Base-by-base conservation (phyloP, 2,797 vertebrate species). In the Merluccius polli region DNA sequence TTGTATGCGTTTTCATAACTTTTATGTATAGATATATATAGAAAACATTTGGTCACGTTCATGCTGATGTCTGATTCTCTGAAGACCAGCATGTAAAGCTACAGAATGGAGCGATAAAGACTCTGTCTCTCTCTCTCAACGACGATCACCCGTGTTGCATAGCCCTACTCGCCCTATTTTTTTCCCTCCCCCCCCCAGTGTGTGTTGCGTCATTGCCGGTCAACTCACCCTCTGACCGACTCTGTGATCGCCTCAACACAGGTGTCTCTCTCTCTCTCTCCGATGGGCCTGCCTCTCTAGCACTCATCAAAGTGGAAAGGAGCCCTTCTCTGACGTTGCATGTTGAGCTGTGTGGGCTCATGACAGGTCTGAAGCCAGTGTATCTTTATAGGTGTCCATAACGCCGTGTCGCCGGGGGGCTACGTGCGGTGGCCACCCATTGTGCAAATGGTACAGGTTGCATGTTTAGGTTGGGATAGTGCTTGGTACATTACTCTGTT, bases 21-120 rank as follows among this genome's bases (percentile, higher is more conserved):
- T 83, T 76, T 78, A 72, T 0, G 48, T 74, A 70, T 24, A 7
- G 29, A 89, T 89, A 89, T 85, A 89, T 84, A 84, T 93, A 93
- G 41, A 95, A 96, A 97, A 94, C 87, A 92, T 97, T 98, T 97
- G 95, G 97, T 98, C 96, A 95, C 94, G 82, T 85, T 94, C 94
- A 93, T 94, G 95, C 95, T 94, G 95, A 96, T 93, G 95, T 93
- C 93, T 93, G 90, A 91, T 93, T 93, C 84, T 90, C 87, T 92
- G 85, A 83, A 92, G 89, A 90, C 89, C 94, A 94, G 92, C 93
- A 91, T 90, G 81, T 93, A 92, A 93, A 95, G 94, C 94, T 95
- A 94, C 87, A 91, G 90, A 89, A 91, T 85, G 88, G 89, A 92
- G 89, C 89, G 87, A 87, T 86, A 79, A 75, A 86, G 77, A 73